Evolutionary conservation across 2,797 vertebrate genomes (phyloP), one percentile per base, ranked within the genome.

Genomic region (Tympanoctomys barrerae): DNA sequence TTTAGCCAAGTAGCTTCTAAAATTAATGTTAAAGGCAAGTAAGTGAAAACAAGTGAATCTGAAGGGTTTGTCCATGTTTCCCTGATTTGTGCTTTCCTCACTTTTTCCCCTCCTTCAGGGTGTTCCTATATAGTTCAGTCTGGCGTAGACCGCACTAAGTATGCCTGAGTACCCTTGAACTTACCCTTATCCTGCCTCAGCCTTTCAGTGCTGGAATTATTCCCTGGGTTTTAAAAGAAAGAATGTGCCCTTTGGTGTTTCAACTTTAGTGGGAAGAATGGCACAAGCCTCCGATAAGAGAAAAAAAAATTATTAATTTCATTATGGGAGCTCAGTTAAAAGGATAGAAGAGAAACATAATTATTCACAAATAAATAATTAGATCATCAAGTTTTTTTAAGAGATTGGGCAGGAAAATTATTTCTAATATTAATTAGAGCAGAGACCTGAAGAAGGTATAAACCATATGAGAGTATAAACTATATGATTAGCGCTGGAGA

Each of bases 381-480:
- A 16, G n/a, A 26, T 21, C 52, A 70, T 33, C 42, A 49, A 8
- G 26, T 77, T 59, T 78, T 36, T 61, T 36, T 61, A 66, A 75
- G 39, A 79, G 8, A 59, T 5, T 93, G 18, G 62, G 54, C 71
- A 42, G 95, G 70, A 87, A 86, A 84, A 71, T 85, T 39, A 22
- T 88, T 85, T 93, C 33, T 81, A 73, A 88, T 73, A 61, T 86
- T 91, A 82, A 24, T 90, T 90, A 90, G 9, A 78, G 36, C 33
- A 85, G 57, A 95, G 71, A 66, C 71, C 71, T 96, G 36, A 86
- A 49, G 49, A 86, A 49, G 49, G 49, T 49, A 49, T 49, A 49
- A 49, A 49, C 49, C 11, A 92, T 93, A 57, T 73, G 5, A n/a
- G 78, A 26, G 5, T 80, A 39, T 49, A 64, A 93, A 36, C 88